Evolutionary conservation across 1,140 invertebrate species (phyloP).

Genomic region (Macrocentrus cingulum): DNA sequence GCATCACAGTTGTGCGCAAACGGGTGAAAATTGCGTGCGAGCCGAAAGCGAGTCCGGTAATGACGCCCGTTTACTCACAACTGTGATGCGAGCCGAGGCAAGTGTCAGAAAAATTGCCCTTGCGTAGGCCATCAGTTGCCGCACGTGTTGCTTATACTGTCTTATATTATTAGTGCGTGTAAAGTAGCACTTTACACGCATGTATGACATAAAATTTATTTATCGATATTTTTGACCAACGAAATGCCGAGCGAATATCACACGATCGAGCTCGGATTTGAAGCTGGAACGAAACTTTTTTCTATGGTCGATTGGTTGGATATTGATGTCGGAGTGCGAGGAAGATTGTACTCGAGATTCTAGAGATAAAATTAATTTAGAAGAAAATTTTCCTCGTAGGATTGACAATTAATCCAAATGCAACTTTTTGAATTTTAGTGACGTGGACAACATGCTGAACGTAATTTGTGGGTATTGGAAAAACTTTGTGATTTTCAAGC

Average conservation of each 20-base stretch:
- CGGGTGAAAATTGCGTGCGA: too few species aligned
- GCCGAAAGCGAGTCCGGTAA: too few species aligned
- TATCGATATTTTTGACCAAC: constrained; percentile 64
- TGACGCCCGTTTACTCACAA: too few species aligned
- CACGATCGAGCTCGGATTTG: constrained; percentile 45
- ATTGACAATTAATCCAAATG: constrained; percentile 79
- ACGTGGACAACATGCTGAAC: constrained; percentile 82
- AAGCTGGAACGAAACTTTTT: constrained; percentile 58
- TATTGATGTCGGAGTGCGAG: constrained; percentile 51
- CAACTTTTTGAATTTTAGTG: constrained; percentile 85
- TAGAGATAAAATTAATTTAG: constrained; percentile 50
- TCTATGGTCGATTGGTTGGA: constrained; percentile 65
- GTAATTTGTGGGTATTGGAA: constrained; percentile 82
- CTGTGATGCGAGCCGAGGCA: too few species aligned
- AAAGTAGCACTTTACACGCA: too few species aligned
- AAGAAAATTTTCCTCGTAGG: constrained; percentile 50
- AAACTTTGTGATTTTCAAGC: constrained; percentile 76
- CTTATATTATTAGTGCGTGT: too few species aligned
- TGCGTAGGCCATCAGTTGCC: too few species aligned
- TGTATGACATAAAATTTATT: too few species aligned
- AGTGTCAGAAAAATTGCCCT: too few species aligned
- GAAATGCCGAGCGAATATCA: constrained; percentile 32
- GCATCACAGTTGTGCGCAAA: too few species aligned
- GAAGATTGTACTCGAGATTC: constrained; percentile 48
- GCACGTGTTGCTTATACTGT: too few species aligned